Evolutionary conservation across 2,797 vertebrate genomes (phyloP), one percentile per base, ranked within the genome.

Genomic region (Tokudaia tokunoshimensis): DNA sequence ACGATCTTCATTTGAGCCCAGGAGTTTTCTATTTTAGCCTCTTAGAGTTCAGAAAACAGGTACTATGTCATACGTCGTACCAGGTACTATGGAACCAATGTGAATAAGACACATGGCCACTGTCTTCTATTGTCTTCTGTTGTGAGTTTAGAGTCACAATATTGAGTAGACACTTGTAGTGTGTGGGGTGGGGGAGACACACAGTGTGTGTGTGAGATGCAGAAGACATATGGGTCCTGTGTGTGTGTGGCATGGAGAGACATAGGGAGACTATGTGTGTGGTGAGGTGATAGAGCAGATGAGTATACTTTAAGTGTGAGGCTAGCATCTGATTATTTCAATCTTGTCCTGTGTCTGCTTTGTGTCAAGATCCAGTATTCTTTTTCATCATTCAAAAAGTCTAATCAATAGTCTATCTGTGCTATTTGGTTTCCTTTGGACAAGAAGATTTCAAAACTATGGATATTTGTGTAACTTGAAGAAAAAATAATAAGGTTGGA

Each of bases 391-490:
- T 4, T 88, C 3, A 57, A 22, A 15, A 89, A n/a, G n/a, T 41
- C 20, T 47, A 84, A 61, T 20, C 47, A 84, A 34, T 44, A 15
- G 34, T 24, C 87, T 91, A 29, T 81, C 80, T 41, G 34, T 24
- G 75, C 65, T 70, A 19, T 65, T 92, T 47, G 1, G 9, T 31
- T 94, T 44, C 67, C 81, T 79, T 59, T 87, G 81, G 70, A 67
- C 63, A 72, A 89, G 37, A 91, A 94, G 19, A 74, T 47, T 85
- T 93, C 31, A 88, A 90, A 86, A 89, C 72, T 87, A 6, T 88
- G 19, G 12, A 59, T 57, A 75, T 83, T 20, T 83, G 44, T 81
- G 50, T 83, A 79, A 41, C 61, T 83, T 57, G 55, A 61, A 59
- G 84, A 87, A 47, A 70, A 74, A 91, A 76, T 31, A 61, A 0